Evolutionary conservation across 2,113 vertebrate species (phyloP), one percentile per base, ranked within the genome.

Genomic region (Elachura formosa): DNA sequence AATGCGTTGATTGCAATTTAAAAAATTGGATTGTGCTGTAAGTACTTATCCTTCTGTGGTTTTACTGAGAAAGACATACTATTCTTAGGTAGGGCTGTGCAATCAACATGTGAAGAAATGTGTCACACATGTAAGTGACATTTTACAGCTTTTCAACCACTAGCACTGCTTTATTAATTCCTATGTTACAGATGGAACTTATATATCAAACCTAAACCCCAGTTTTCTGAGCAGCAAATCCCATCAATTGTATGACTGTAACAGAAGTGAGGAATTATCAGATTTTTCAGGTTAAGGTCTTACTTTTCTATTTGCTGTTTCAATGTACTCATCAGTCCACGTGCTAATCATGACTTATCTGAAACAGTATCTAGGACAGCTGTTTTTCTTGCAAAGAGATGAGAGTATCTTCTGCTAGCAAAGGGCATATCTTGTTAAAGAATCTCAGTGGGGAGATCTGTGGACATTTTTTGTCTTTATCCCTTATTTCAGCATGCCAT

Each of bases 21-120:
- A 67, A 87, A 73, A 10, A 11, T 41, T 71, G 55, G 48, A 73
- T 94, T 84, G 56, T 59, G 52, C 56, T 81, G 29, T 62, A 89
- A 95, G 72, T 79, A 87, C 55, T 95, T 89, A 90, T 74, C 45
- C 52, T 94, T 89, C 85, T 94, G 93, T 69, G 84, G 84, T 91
- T 96, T 92, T 85, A 74, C 64, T 89, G 83, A 81, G 85, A 83
- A 90, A 92, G 61, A 55, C 85, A 23, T 63, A 73, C 73, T 92
- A 69, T 94, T 96, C 88, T 80, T 75, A 90, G 43, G 80, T 84
- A 77, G 66, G 26, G 55, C 59, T 84, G 51, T 59, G 34, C 29
- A 91, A 68, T 84, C 58, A 79, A 61, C 18, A 89, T 63, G 10
- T 48, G 59, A 93, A 95, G n/a, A 96, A 74, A 77, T 54, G 16